Base-by-base conservation (phyloP, 2,888 invertebrate species). In the Hermodice carunculata region DNA sequence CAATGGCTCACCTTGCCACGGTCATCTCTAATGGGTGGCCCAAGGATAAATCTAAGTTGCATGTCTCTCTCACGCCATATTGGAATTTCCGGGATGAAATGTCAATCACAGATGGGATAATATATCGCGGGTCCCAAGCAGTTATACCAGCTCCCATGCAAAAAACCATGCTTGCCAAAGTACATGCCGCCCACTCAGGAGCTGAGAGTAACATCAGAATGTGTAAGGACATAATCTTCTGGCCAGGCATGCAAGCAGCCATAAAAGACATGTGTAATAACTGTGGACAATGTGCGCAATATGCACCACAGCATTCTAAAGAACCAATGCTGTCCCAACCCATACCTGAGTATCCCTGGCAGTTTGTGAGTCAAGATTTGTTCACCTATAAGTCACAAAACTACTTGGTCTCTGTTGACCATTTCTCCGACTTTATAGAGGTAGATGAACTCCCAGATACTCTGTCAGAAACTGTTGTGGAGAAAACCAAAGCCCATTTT, bases 321-420 rank as follows among this genome's bases (percentile, higher is more conserved):
- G 57, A 56, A 26, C 57, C 57, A 40, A 56, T 43, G 57, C 28
- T 24, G n/a, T 19, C n/a, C 43, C 43, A 29, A 22, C 43, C 24
- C 4, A 26, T 56, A 24, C 57, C 57, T 19, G n/a, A 43, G 6
- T 11, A 8, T 8, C 57, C 57, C 8, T 49, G 51, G 19, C 51
- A 49, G 28, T 49, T 24, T 49, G 51, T 49, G 11, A 49, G 51
- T 28, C 51, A 56, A 43, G 57, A 56, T 29, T 19, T 56, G 26
- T 11, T 24, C 29, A 6, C 5, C n/a, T 31, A 43, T 24, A 26
- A 56, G 26, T 8, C 8, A 14, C 14, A n/a, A 26, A 31, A 43
- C 40, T 59, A 59, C 59, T 28, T 49, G 22, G 31, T 59, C 24
- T 49, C 49, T 32, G 59, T 59, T 24, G 44, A 34, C 37, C 59